Base-by-base conservation (phyloP, 2,113 vertebrate species). In the Dascyllus trimaculatus region DNA sequence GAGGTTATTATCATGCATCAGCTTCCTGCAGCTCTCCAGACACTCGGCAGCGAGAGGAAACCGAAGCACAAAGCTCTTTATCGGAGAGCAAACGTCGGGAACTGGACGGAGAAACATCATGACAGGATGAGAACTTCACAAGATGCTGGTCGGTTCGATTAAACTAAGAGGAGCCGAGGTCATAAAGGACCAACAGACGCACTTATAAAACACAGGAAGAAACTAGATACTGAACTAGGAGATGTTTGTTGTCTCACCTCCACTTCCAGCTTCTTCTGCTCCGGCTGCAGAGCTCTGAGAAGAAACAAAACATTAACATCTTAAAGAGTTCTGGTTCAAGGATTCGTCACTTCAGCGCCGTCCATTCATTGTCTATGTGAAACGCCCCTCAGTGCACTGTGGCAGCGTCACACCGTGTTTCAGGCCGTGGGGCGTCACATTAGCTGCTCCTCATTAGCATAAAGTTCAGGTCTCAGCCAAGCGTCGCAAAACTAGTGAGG, bases 21-120 rank as follows among this genome's bases (percentile, higher is more conserved):
- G 70, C 38, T 70, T 82, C 53, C 32, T 81, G 89, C 90, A 92
- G 90, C 74, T 69, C 61, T 84, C 67, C 80, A 94, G 80, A 67
- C 85, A 91, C 32, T 80, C 64, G 0, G 86, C 81, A 25, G 82
- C 75, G 2, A 21, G 62, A 18, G 92, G 91, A 70, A 94, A 51
- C 18, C 25, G 80, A 80, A 92, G 88, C 69, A 94, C 66, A 24
- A 93, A 91, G 76, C 68, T 78, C 61, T 74, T 79, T 73, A 91
- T 14, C 15, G 81, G 71, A 54, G 84, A 63, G 32, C 89, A 93
- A 83, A 71, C 40, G 70, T 68, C 24, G 3, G 76, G 72, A 81
- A 80, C 94, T 94, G 85, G 63, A 85, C 4, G 5, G 71, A 88
- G 52, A 90, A 85, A 90, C 51, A 85, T 72, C 56, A 81, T 11